Evolutionary conservation across 23 tunicate species (phyloP).

Genomic region (Botrylloides violaceus): DNA sequence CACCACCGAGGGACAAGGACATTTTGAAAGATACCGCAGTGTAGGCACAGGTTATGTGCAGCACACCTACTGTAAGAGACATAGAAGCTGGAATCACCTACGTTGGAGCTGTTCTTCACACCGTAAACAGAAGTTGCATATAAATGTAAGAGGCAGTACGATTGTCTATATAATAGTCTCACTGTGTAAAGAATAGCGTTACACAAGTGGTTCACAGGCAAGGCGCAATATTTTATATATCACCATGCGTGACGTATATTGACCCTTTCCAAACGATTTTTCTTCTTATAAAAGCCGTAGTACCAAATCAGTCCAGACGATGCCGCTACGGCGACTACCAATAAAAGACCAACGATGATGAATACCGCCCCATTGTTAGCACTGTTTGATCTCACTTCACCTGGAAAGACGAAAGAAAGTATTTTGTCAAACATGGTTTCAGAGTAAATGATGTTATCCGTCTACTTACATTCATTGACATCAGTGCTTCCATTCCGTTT

Average conservation of each 20-base stretch:
- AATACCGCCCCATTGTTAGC: conserved; percentile 7
- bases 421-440: neutral
- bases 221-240: neutral
- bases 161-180: too few species aligned
- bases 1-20: too few species aligned
- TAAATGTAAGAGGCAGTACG: too few species aligned
- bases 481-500: conserved; percentile 24
- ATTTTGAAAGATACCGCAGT: too few species aligned
- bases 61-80: too few species aligned
- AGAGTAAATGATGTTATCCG: neutral
- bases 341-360: conserved; percentile 18
- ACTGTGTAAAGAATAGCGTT: too few species aligned
- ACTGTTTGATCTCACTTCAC: neutral
- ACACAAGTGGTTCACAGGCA: too few species aligned
- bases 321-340: conserved; percentile 11
- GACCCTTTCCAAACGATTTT: conserved; percentile 42
- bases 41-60: too few species aligned
- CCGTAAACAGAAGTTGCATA: too few species aligned
- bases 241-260: conserved; percentile 21
- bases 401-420: neutral
- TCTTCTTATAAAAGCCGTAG: conserved; percentile 30
- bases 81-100: too few species aligned
- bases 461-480: conserved; percentile 20
- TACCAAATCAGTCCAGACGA: conserved; percentile 34
- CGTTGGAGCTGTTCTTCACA: too few species aligned